Evolutionary conservation across 2,888 invertebrate genomes (phyloP).

Genomic region (Bellardia bayeri): DNA sequence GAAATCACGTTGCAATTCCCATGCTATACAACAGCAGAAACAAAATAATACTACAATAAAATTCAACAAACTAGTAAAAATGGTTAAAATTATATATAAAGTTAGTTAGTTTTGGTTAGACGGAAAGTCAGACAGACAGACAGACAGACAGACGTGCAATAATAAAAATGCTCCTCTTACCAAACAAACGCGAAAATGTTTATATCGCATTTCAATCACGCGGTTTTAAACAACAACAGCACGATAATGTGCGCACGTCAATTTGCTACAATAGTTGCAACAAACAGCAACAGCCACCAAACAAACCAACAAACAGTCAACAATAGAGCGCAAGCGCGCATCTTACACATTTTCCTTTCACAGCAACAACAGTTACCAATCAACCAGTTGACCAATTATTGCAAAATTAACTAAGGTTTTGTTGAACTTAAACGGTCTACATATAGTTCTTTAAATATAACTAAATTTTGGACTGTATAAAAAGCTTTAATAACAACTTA

Average conservation of each 20-base stretch:
- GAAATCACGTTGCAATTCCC: slow-evolving; percentile 80
- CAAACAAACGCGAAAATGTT: slow-evolving; percentile 76
- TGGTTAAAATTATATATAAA: slow-evolving; percentile 39
- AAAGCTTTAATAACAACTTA: background rate
- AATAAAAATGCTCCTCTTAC: slow-evolving; percentile 63
- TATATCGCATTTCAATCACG: slow-evolving; percentile 83
- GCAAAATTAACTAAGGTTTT: background rate
- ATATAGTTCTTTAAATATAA: too few species aligned
- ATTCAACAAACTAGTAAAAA: slow-evolving; percentile 53
- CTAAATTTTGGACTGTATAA: background rate
- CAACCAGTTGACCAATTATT: slow-evolving; percentile 32
- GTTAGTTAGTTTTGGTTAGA: slow-evolving; percentile 22
- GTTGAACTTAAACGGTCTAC: too few species aligned
- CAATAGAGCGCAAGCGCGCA: slow-evolving; percentile 46
- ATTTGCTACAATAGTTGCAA: slow-evolving; percentile 65
- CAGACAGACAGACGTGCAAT: slow-evolving; percentile 33
- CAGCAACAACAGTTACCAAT: background rate
- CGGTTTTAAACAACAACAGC: slow-evolving; percentile 73
- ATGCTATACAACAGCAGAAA: slow-evolving; percentile 75
- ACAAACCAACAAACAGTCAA: slow-evolving; percentile 8
- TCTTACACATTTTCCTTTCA: slow-evolving; percentile 13
- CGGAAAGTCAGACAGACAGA: slow-evolving; percentile 3
- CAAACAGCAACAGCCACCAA: slow-evolving; percentile 28
- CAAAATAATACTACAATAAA: slow-evolving; percentile 46
- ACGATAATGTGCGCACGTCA: slow-evolving; percentile 72